These are phyloP conservation scores for Drosophila nasuta DNA, from an alignment of 1,140 invertebrate genomes.

Conservation along the genomic window DNA sequence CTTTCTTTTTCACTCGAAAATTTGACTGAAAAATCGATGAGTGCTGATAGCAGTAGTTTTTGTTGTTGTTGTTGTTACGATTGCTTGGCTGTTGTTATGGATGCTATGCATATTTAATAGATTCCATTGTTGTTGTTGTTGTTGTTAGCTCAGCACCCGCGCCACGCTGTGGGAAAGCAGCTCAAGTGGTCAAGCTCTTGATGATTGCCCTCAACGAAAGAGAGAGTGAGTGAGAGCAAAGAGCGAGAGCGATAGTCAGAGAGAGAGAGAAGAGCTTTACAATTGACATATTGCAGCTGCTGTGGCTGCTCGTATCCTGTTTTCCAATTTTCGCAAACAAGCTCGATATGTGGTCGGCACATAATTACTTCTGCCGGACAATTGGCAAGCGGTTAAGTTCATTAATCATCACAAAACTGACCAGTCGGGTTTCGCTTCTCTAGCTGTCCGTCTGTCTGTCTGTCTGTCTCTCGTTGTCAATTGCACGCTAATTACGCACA, in stretches of 20 bases:
- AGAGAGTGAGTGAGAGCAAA: not conserved
- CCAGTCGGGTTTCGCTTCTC: constrained; percentile 18
- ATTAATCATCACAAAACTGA: constrained; percentile 38
- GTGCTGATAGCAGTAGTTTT: constrained; percentile 25
- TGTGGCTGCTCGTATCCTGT: constrained; percentile 27
- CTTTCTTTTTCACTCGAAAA: constrained; percentile 69
- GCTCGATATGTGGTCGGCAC: constrained; percentile 1
- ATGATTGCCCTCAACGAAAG: constrained; percentile 10
- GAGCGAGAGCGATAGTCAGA: not conserved
- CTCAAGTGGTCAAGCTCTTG: constrained; percentile 17
- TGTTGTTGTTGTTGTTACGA: not conserved
- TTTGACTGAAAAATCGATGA: constrained; percentile 41
- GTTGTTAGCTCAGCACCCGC: constrained; percentile 29
- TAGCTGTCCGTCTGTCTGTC: not conserved
- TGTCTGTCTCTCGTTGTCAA: constrained; percentile 33
- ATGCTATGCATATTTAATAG: constrained; percentile 44
- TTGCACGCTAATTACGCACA: constrained; percentile 61
- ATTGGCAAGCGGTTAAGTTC: constrained; percentile 31
- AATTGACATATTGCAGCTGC: constrained; percentile 11
- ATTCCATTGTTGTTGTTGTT: constrained; percentile 12
- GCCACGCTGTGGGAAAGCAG: constrained; percentile 38
- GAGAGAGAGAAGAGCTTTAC: not conserved
- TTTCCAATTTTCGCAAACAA: constrained; percentile 9
- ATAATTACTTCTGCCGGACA: constrained; percentile 26
- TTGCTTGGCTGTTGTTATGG: constrained; percentile 17